These are phyloP conservation scores for Ichneumoninae sp. DNA, from an alignment of 2,888 invertebrate species.

Conservation along the genomic window DNA sequence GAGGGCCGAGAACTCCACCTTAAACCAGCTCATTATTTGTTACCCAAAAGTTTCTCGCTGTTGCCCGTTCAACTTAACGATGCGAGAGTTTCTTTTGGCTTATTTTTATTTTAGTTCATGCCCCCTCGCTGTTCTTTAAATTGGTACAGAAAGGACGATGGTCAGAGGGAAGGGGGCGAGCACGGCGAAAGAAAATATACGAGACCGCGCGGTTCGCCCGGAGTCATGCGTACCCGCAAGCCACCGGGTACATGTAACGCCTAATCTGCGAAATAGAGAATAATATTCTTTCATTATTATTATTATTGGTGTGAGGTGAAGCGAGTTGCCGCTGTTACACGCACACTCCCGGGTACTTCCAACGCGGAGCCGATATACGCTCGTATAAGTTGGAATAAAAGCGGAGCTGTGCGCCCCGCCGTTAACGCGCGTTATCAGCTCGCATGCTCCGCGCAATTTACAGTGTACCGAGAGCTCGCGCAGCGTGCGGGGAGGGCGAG, in stretches of 20 bases:
- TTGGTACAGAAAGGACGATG: conserved; percentile 1
- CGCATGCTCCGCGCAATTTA: conserved; percentile 68
- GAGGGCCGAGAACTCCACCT: conserved; percentile 25
- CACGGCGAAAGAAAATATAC: background rate
- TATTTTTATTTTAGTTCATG: conserved; percentile 7
- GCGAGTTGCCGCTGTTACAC: conserved; percentile 26
- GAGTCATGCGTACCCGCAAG: conserved; percentile 1
- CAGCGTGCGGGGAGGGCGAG: conserved; percentile 7
- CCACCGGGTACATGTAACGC: conserved; percentile 40
- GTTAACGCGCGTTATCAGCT: conserved; percentile 67
- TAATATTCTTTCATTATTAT: conserved; percentile 46
- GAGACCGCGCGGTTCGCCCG: conserved; percentile 24
- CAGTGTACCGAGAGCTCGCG: conserved; percentile 42
- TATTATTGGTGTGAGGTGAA: conserved; percentile 50
- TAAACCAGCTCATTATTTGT: conserved; percentile 37
- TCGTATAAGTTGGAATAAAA: conserved; percentile 58
- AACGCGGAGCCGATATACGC: conserved; percentile 28
- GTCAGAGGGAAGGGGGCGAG: background rate
- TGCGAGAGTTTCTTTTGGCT: conserved; percentile 14
- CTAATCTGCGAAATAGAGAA: conserved; percentile 56
- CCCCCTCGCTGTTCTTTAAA: conserved; percentile 22
- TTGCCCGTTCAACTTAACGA: conserved; percentile 31
- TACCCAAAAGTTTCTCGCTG: conserved; percentile 27
- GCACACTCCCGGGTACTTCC: conserved; percentile 1
- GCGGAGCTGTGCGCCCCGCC: conserved; percentile 53